Evolutionary conservation across 2,888 invertebrate genomes (phyloP).

Genomic region (Shargacucullia verbasci): DNA sequence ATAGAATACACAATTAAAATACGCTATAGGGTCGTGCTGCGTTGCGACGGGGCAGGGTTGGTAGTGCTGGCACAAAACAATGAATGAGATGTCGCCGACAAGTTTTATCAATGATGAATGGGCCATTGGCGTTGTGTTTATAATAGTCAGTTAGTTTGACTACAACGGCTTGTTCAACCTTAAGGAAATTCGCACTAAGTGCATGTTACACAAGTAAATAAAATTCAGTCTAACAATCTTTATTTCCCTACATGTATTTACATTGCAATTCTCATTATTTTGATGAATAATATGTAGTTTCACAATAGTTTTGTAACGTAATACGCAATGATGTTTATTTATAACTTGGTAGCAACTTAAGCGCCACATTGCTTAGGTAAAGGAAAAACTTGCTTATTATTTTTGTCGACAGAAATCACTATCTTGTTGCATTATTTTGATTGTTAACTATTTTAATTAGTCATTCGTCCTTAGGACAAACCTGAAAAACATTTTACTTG

Average conservation of each 20-base stretch:
- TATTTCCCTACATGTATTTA: constrained; percentile 23
- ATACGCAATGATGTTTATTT: constrained; percentile 26
- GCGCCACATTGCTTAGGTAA: constrained; percentile 18
- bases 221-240: constrained; percentile 18
- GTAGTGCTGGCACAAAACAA: constrained; percentile 53
- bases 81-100: constrained; percentile 74
- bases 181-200: constrained; percentile 18
- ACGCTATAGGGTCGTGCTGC: constrained; percentile 8
- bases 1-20: constrained; percentile 11
- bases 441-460: constrained; percentile 31
- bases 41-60: constrained; percentile 13
- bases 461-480: constrained; percentile 20
- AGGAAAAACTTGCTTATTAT: constrained; percentile 29
- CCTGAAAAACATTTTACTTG: constrained; percentile 18
- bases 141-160: constrained; percentile 44
- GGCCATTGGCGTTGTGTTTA: constrained; percentile 48
- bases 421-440: constrained; percentile 33
- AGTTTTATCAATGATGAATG: constrained; percentile 82
- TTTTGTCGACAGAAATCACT: constrained; percentile 21
- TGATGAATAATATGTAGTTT: constrained; percentile 40
- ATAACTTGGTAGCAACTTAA: constrained; percentile 23
- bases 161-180: constrained; percentile 12
- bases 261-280: constrained; percentile 44
- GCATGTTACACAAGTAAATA: constrained; percentile 1
- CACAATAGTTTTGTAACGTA: constrained; percentile 10